A percentile compares a stretch with the other conserved stretches of the same genome.
Conservation (phyloP, 2,113 vertebrate species). For the Aplodontia rufa region DNA sequence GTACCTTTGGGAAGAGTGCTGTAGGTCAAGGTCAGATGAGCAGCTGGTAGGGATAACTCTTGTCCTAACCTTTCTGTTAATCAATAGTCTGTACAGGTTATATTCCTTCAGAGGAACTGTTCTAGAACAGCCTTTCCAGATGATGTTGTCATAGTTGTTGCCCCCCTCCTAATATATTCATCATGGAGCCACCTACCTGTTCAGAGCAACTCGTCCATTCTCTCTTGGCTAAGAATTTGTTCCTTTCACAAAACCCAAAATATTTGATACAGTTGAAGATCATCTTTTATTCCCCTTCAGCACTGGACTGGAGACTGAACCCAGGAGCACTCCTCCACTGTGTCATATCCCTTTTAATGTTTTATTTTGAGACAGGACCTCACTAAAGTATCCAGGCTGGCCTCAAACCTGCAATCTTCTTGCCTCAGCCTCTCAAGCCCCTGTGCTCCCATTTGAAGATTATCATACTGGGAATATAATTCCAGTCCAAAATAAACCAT, state of each 20-base stretch:
- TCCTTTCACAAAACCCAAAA: background rate
- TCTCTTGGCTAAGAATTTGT: background rate
- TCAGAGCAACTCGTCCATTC: background rate
- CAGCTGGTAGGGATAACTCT: background rate
- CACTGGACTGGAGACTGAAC: no score
- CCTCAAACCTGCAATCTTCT: no score
- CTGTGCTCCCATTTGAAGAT: background rate
- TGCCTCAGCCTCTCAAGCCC: no score
- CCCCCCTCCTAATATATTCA: background rate
- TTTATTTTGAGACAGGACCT: no score
- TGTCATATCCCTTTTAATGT: no score
- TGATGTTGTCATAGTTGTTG: background rate
- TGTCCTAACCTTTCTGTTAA: constrained; percentile 6
- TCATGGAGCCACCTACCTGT: background rate
- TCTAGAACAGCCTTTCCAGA: background rate
- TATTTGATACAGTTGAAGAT: background rate
- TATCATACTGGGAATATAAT: background rate
- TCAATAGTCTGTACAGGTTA: background rate
- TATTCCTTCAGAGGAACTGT: background rate
- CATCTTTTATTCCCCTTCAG: background rate
- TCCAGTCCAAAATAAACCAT: constrained; percentile 14
- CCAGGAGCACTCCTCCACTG: no score
- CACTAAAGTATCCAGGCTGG: no score
- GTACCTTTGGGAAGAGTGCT: background rate
- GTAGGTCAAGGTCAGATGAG: background rate